Conservation (phyloP, 2,888 invertebrate genomes). For the Sturmia bella region DNA sequence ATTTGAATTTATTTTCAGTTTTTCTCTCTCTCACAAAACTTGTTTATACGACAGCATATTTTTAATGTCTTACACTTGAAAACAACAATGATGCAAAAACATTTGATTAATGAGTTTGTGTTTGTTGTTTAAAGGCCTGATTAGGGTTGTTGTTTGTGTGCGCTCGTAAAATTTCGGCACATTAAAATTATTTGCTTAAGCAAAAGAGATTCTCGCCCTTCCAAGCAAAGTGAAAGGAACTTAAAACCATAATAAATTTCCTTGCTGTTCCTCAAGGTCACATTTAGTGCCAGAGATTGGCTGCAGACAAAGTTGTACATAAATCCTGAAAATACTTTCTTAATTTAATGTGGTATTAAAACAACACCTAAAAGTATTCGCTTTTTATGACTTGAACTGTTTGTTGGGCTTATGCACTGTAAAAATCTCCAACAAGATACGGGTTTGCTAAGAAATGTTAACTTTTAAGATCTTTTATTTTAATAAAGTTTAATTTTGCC, state of each 20-base stretch:
- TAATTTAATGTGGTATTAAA: neutral
- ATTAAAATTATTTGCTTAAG: constrained; percentile 19
- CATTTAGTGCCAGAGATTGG: constrained; percentile 1
- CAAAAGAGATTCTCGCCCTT: constrained; percentile 7
- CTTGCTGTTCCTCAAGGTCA: constrained; percentile 3
- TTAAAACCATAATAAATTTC: constrained; percentile 14
- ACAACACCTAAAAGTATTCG: neutral
- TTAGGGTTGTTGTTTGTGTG: neutral
- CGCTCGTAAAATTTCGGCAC: neutral
- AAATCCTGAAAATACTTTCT: neutral
- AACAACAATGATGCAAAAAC: neutral
- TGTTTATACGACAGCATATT: constrained; percentile 34
- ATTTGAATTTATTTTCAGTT: constrained; percentile 9
- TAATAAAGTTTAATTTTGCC: too few relatives aligned
- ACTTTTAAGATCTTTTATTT: too few relatives aligned
- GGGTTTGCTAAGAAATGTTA: too few relatives aligned
- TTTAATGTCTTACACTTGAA: constrained; percentile 22
- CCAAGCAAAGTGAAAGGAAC: neutral
- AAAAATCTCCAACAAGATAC: too few relatives aligned
- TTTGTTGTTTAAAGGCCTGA: neutral
- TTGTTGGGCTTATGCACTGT: too few relatives aligned
- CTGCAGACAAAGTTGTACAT: neutral
- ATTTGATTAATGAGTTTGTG: constrained; percentile 49
- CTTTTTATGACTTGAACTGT: too few relatives aligned
- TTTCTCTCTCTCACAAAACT: neutral